Base-by-base conservation (phyloP, 2,888 invertebrate species). In the Drosophila yooni region DNA sequence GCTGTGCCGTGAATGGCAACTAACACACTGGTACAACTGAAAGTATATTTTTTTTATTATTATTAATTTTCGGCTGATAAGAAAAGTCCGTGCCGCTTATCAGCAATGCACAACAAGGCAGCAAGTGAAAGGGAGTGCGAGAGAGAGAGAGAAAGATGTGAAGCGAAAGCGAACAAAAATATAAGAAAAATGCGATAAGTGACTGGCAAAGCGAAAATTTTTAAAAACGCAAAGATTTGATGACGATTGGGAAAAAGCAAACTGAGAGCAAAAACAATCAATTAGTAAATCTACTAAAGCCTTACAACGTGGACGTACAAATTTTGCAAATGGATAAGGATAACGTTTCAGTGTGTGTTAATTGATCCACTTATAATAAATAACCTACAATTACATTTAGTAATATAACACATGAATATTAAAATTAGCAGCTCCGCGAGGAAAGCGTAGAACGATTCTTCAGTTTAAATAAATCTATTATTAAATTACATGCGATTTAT, bases 71-170 rank as follows among this genome's bases (percentile, higher is more conserved):
- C 53, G 74, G 63, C 76, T 82, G 88, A 86, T 86, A 88, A 88
- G 86, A 78, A 74, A 65, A 77, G 77, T 70, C 74, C 71, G 82
- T 61, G 70, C 79, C 65, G 60, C 88, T 88, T 85, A 85, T 85
- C 85, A 86, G 88, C 82, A 76, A 85, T 88, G 87, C 88, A 88
- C 87, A 85, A 85, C 88, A 83, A 83, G 81, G 60, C 71, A 59
- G 52, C 25, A 50, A 61, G 79, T 60, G 63, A 72, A 70, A 70
- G 56, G 70, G 59, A 56, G 73, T 75, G 71, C 81, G 81, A 82
- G 76, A 82, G 79, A 70, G 77, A 0, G 38, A 1, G 40, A 70
- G 79, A 62, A 54, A 72, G 70, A 70, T 61, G 71, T 64, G 56
- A 74, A 78, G 73, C 83, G 83, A 88, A 81, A 85, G 74, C 76